Base-by-base conservation (phyloP, 1,140 invertebrate species). In the Conopomorpha cramerella region DNA sequence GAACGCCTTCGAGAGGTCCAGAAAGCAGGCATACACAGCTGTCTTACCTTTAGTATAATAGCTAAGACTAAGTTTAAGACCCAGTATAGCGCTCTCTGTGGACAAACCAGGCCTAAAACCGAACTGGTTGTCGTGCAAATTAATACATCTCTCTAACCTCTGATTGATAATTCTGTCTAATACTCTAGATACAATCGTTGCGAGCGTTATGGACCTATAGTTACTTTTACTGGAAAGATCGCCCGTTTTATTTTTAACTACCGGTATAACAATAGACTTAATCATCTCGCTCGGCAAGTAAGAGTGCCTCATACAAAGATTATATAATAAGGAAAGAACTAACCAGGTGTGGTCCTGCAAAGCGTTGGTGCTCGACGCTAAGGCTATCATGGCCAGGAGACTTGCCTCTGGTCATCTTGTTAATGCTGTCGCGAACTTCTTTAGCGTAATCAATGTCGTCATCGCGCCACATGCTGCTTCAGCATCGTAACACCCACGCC, bases 231-330 rank as follows among this genome's bases (percentile, higher is more conserved):
- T 12, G 13, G 4, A 6, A 4, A 29, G n/a, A 29, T 29, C 27
- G 8, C 27, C 27, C 8, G 6, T 29, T 12, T 29, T 29, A 29
- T 29, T 29, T 29, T 29, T 29, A 29, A 29, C 11, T 29, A 29
- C 27, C 4, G 27, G 27, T 3, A 29, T 12, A 29, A 29, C 11
- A 29, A 29, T 12, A 29, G 27, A n/a, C 13, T 29, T 29, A 8
- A 29, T 29, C n/a, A 29, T 3, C 8, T 12, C 11, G 4, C 11
- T 12, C 3, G 27, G 27, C n/a, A 29, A 3, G n/a, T 29, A n/a
- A n/a, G n/a, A n/a, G n/a, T n/a, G n/a, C n/a, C n/a, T n/a, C n/a
- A n/a, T n/a, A n/a, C n/a, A n/a, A n/a, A n/a, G n/a, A n/a, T n/a
- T n/a, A n/a, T n/a, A n/a, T n/a, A n/a, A n/a, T n/a, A n/a, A n/a